Evolutionary conservation across 2,888 invertebrate species (phyloP).

Genomic region (Brenthis daphne): DNA sequence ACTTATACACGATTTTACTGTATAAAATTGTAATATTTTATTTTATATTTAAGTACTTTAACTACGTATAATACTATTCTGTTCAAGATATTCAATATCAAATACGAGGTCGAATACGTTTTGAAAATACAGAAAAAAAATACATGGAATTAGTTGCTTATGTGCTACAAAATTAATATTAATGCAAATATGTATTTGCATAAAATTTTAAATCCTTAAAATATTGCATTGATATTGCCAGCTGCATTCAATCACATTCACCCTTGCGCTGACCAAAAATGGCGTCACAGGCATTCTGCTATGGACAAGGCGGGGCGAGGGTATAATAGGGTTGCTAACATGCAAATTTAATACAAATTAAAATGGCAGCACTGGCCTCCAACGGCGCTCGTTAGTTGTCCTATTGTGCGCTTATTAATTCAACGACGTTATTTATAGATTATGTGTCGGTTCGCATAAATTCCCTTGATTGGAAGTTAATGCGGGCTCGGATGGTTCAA

Average conservation of each 20-base stretch:
- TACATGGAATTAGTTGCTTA: not conserved
- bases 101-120: not conserved
- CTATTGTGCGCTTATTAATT: constrained; percentile 77
- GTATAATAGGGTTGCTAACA: constrained; percentile 69
- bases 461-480: constrained; percentile 77
- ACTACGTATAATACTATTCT: no score
- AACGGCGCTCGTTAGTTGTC: constrained; percentile 65
- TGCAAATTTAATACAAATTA: constrained; percentile 74
- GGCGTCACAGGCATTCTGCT: constrained; percentile 56
- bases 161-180: not conserved
- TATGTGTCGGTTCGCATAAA: constrained; percentile 63
- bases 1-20: no score
- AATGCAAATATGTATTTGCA: not conserved
- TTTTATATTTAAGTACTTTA: no score
- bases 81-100: no score
- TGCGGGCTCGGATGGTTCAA: constrained; percentile 59
- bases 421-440: constrained; percentile 73
- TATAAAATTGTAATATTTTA: no score
- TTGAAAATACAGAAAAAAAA: constrained; percentile 1
- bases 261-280: constrained; percentile 50
- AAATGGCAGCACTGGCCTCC: constrained; percentile 63
- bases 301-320: constrained; percentile 50
- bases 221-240: constrained; percentile 7
- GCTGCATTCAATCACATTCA: constrained; percentile 32
- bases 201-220: not conserved